Evolutionary conservation across 1,140 invertebrate genomes (phyloP).

Genomic region (Drosophila leontia): DNA sequence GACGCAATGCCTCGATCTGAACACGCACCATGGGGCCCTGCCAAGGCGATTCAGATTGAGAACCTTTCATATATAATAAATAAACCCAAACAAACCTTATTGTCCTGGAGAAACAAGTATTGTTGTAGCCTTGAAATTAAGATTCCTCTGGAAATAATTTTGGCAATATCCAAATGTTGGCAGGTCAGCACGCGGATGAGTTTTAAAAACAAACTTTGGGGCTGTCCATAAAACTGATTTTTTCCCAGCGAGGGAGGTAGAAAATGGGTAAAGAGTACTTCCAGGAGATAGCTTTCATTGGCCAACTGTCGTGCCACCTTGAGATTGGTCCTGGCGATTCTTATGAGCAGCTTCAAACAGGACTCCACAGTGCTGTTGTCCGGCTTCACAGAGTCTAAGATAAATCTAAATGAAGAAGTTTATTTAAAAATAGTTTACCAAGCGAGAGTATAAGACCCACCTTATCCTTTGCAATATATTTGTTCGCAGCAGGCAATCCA

Average conservation of each 20-base stretch:
- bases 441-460: slow-evolving; percentile 73
- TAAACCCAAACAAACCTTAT: slow-evolving; percentile 50
- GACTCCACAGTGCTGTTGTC: slow-evolving; percentile 88
- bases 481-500: slow-evolving; percentile 90
- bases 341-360: slow-evolving; percentile 89
- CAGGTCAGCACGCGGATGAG: slow-evolving; percentile 71
- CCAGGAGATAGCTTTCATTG: slow-evolving; percentile 86
- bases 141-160: slow-evolving; percentile 44
- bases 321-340: slow-evolving; percentile 89
- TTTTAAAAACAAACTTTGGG: slow-evolving; percentile 73
- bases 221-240: slow-evolving; percentile 63
- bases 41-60: slow-evolving; percentile 17
- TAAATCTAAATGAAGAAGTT: slow-evolving; percentile 86
- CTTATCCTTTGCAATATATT: slow-evolving; percentile 90
- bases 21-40: slow-evolving; percentile 85
- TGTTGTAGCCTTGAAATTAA: slow-evolving; percentile 59
- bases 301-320: slow-evolving; percentile 87
- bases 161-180: slow-evolving; percentile 68
- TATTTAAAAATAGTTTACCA: background rate
- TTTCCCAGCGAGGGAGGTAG: slow-evolving; percentile 79
- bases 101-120: slow-evolving; percentile 65
- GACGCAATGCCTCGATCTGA: slow-evolving; percentile 87
- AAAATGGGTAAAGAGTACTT: slow-evolving; percentile 87
- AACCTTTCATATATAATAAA: slow-evolving; percentile 1
- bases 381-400: slow-evolving; percentile 88